Conservation (phyloP, 2,888 invertebrate species). For the Cordylochernes scorpioides region DNA sequence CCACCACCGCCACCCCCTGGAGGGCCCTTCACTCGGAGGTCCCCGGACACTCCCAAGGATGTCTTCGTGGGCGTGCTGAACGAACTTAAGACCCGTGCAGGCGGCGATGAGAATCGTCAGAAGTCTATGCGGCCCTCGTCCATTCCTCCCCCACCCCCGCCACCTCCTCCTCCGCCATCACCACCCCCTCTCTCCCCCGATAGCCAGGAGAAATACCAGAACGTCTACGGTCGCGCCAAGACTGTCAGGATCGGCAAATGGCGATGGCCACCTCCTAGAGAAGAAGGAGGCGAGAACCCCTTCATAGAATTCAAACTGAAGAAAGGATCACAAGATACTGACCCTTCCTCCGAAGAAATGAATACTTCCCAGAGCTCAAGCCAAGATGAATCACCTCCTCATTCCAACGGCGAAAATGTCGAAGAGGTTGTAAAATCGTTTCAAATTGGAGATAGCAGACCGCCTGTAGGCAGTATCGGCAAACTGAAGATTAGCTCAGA, state of each 20-base stretch:
- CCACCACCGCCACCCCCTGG: slow-evolving; percentile 3
- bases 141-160: slow-evolving; percentile 16
- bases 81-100: slow-evolving; percentile 19
- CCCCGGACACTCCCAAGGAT: slow-evolving; percentile 22
- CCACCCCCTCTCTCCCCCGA: slow-evolving; percentile 30
- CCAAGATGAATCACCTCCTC: background rate
- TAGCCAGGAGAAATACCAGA: slow-evolving; percentile 24
- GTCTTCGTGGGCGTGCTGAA: slow-evolving; percentile 28
- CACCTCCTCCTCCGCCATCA: slow-evolving; percentile 62
- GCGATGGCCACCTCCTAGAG: slow-evolving; percentile 67
- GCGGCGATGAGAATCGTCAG: slow-evolving; percentile 2
- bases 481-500: slow-evolving; percentile 68
- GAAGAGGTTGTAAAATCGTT: too few species aligned
- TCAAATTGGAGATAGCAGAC: slow-evolving; percentile 40
- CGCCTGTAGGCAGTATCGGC: slow-evolving; percentile 61
- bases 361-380: background rate
- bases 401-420: background rate
- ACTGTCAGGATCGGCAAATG: slow-evolving; percentile 84
- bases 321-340: slow-evolving; percentile 4
- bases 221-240: slow-evolving; percentile 65
- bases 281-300: slow-evolving; percentile 16
- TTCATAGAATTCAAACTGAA: slow-evolving; percentile 51
- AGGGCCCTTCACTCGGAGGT: too few species aligned
- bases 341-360: slow-evolving; percentile 1
- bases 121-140: slow-evolving; percentile 3